Conservation (phyloP, 2,888 invertebrate species). For the Trichogramma evanescens region DNA sequence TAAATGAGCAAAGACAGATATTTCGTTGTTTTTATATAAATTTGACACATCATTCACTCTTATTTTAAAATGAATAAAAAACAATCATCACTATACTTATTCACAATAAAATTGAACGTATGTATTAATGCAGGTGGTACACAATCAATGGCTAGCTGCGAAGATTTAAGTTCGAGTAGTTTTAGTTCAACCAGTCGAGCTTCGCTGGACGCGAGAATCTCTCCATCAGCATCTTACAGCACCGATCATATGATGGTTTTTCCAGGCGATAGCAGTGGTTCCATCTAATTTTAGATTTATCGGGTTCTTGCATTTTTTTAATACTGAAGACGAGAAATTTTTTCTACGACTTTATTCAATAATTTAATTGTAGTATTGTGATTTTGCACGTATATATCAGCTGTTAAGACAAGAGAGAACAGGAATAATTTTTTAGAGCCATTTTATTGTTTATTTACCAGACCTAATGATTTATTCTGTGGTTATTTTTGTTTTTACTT, state of each 20-base stretch:
- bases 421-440: too few species aligned
- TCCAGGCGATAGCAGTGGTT: conserved; percentile 69
- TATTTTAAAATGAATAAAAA: neutral
- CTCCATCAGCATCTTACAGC: conserved; percentile 69
- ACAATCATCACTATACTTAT: neutral
- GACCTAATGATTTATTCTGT: too few species aligned
- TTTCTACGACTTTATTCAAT: too few species aligned
- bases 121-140: conserved; percentile 50
- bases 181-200: conserved; percentile 76
- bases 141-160: conserved; percentile 57
- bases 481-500: too few species aligned
- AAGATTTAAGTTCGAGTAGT: conserved; percentile 77
- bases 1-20: conserved; percentile 12
- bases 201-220: conserved; percentile 64
- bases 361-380: too few species aligned
- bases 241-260: conserved; percentile 72
- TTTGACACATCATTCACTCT: conserved; percentile 6
- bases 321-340: too few species aligned
- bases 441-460: too few species aligned
- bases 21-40: conserved; percentile 10
- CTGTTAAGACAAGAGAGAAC: neutral
- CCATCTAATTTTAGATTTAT: conserved; percentile 47
- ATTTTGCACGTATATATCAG: neutral
- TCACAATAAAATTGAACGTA: neutral
- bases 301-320: too few species aligned